These are phyloP conservation scores for Tragelaphus buxtoni DNA, from an alignment of 2,113 vertebrate species.

Conservation along the genomic window DNA sequence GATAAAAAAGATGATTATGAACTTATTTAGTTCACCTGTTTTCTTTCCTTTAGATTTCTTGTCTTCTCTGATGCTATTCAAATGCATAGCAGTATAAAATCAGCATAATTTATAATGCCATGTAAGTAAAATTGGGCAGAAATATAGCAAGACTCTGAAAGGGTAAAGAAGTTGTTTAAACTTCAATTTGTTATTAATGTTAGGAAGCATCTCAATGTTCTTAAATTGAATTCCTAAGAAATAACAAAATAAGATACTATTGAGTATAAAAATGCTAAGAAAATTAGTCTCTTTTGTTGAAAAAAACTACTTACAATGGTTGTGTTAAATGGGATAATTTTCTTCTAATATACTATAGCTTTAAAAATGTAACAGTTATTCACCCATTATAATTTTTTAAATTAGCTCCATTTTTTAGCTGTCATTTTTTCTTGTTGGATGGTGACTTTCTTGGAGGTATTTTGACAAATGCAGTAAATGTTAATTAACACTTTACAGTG, in stretches of 20 bases:
- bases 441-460: neutral
- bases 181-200: conserved; percentile 54
- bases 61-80: conserved; percentile 61
- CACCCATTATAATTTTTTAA: conserved; percentile 6
- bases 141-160: neutral
- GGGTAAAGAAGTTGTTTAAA: neutral
- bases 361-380: conserved; percentile 4
- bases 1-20: conserved; percentile 36
- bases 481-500: neutral
- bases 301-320: conserved; percentile 7
- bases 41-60: conserved; percentile 73
- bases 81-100: conserved; percentile 71
- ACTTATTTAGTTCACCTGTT: conserved; percentile 43
- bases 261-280: neutral
- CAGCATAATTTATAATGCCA: conserved; percentile 52
- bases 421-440: neutral
- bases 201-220: conserved; percentile 59
- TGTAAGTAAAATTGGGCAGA: neutral
- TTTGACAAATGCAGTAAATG: conserved; percentile 18
- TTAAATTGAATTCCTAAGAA: conserved; percentile 54
- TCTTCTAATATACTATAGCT: neutral
- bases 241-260: neutral
- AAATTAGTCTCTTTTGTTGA: neutral
- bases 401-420: neutral
- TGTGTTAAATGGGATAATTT: neutral